Percentiles rank a stretch among this genome's conserved stretches.
Evolutionary conservation across 2,888 invertebrate species (phyloP).

Genomic region (Apamea crenata): DNA sequence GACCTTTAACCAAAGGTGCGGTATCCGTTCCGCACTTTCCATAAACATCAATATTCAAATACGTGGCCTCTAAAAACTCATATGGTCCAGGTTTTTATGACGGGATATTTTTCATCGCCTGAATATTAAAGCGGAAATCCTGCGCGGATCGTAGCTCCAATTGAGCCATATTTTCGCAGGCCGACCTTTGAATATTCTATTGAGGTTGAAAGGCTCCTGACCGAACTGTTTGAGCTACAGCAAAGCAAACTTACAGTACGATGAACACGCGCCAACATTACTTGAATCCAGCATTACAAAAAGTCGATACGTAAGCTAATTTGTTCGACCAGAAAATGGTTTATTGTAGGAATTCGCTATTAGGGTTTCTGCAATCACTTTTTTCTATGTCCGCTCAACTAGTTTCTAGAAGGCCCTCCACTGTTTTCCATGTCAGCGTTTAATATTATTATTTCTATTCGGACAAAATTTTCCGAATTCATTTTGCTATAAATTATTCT

Average conservation of each 20-base stretch:
- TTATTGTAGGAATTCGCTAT: constrained; percentile 15
- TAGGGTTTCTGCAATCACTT: constrained; percentile 14
- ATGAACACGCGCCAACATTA: constrained; percentile 65
- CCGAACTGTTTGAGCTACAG: constrained; percentile 76
- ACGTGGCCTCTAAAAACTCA: constrained; percentile 84
- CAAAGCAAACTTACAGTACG: constrained; percentile 72
- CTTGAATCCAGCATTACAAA: constrained; percentile 54
- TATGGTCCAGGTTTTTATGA: constrained; percentile 86
- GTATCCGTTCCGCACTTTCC: constrained; percentile 73
- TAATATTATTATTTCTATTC: constrained; percentile 13
- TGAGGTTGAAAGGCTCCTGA: constrained; percentile 80
- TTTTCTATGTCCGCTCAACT: constrained; percentile 19
- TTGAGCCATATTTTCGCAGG: constrained; percentile 86
- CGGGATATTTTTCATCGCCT: constrained; percentile 86
- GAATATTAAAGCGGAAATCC: constrained; percentile 87
- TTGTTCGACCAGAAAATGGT: constrained; percentile 43
- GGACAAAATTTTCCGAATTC: neutral
- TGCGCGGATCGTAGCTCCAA: constrained; percentile 81
- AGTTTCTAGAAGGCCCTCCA: constrained; percentile 5
- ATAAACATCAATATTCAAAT: constrained; percentile 89
- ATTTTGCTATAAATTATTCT: neutral
- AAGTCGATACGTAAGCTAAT: constrained; percentile 59
- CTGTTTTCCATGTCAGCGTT: constrained; percentile 9
- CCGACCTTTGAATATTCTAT: constrained; percentile 87
- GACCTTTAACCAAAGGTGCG: constrained; percentile 65